Conservation (phyloP, 2,113 vertebrate genomes). For the Phyllostomus discolor region DNA sequence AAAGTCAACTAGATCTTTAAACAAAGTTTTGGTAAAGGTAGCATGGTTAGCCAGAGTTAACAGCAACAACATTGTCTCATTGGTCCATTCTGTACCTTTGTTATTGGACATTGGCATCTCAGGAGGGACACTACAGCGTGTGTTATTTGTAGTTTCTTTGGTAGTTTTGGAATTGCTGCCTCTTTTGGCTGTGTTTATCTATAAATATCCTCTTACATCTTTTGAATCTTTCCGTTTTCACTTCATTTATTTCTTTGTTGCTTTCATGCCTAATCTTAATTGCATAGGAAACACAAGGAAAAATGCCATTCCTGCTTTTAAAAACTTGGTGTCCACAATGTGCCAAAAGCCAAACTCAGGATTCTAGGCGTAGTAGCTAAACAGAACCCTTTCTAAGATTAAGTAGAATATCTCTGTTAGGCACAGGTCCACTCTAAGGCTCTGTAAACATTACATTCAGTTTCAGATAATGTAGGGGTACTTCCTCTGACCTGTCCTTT, state of each 20-base stretch:
- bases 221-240: background rate
- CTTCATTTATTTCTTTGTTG: background rate
- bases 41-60: background rate
- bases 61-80: background rate
- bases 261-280: background rate
- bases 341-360: background rate
- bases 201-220: background rate
- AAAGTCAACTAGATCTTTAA: background rate
- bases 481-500: background rate
- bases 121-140: fast-evolving
- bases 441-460: background rate
- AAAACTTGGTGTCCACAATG: background rate
- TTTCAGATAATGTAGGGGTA: background rate
- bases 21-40: background rate
- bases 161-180: background rate
- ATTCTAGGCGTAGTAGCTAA: background rate
- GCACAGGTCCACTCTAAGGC: background rate
- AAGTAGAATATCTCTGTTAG: background rate
- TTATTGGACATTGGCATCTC: background rate
- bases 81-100: background rate
- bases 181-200: background rate
- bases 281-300: background rate
- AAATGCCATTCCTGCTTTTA: background rate
- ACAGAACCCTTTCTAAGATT: background rate
- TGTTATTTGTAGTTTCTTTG: background rate